These are phyloP conservation scores for Whitmania pigra DNA, from an alignment of 1,140 invertebrate species.

Conservation along the genomic window DNA sequence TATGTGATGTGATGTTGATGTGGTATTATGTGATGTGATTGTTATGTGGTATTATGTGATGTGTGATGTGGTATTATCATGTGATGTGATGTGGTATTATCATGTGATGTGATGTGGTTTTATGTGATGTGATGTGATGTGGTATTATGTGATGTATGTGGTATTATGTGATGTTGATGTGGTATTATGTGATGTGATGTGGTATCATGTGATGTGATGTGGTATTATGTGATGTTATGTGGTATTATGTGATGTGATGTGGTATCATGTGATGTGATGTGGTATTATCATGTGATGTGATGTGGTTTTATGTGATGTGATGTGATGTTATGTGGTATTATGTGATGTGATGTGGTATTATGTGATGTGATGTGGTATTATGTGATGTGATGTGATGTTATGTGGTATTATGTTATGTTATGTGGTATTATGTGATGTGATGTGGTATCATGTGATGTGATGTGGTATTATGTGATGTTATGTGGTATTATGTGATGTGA, in stretches of 20 bases:
- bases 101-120: neutral
- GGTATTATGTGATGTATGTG: neutral
- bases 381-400: neutral
- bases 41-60: neutral
- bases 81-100: too few relatives aligned
- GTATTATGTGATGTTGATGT: neutral
- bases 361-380: neutral
- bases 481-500: neutral
- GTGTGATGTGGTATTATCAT: neutral
- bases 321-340: neutral
- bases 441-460: neutral
- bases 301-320: neutral
- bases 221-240: neutral
- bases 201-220: neutral
- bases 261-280: neutral
- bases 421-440: neutral
- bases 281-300: neutral
- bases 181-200: neutral
- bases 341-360: neutral
- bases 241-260: neutral
- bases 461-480: neutral
- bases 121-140: neutral
- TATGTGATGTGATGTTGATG: neutral
- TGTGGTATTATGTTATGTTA: neutral
- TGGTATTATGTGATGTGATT: neutral